Conservation (phyloP, 2,888 invertebrate species). For the Hypercompe scribonia region DNA sequence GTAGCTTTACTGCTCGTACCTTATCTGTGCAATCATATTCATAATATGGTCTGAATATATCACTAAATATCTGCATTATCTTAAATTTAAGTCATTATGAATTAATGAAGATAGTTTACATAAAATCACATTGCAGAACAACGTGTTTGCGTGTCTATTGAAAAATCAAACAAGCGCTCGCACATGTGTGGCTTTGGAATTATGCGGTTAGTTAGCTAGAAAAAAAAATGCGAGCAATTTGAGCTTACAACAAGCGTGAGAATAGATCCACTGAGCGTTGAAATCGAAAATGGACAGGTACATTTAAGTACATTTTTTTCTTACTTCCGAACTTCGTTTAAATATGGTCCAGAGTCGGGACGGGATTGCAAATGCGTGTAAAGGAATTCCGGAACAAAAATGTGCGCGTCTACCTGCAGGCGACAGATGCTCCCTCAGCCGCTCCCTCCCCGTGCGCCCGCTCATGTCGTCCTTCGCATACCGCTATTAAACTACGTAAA, state of each 20-base stretch:
- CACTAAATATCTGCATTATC: conserved; percentile 39
- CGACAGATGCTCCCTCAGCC: conserved; percentile 65
- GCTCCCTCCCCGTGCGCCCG: conserved; percentile 38
- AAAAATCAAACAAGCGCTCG: conserved; percentile 60
- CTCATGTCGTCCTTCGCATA: conserved; percentile 57
- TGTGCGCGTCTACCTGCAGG: conserved; percentile 77
- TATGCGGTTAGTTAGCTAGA: conserved; percentile 64
- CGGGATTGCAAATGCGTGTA: conserved; percentile 83
- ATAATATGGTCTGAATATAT: conserved; percentile 20
- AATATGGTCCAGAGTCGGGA: conserved; percentile 56
- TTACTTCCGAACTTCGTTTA: conserved; percentile 51
- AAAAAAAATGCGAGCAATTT: conserved; percentile 64
- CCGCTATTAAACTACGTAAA: conserved; percentile 75
- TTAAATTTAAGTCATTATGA: conserved; percentile 43
- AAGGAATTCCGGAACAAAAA: conserved; percentile 84
- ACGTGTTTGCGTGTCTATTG: conserved; percentile 55
- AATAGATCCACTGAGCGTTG: conserved; percentile 40
- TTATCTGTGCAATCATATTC: conserved; percentile 33
- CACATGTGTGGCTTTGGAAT: conserved; percentile 59
- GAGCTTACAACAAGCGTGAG: conserved; percentile 43
- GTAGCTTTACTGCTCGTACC: conserved; percentile 39
- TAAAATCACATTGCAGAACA: conserved; percentile 53
- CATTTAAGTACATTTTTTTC: conserved; percentile 41
- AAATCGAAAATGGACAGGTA: conserved; percentile 29
- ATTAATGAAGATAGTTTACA: conserved; percentile 41